Evolutionary conservation across 1,140 invertebrate genomes (phyloP).

Genomic region (Ceratosolen fusciceps): DNA sequence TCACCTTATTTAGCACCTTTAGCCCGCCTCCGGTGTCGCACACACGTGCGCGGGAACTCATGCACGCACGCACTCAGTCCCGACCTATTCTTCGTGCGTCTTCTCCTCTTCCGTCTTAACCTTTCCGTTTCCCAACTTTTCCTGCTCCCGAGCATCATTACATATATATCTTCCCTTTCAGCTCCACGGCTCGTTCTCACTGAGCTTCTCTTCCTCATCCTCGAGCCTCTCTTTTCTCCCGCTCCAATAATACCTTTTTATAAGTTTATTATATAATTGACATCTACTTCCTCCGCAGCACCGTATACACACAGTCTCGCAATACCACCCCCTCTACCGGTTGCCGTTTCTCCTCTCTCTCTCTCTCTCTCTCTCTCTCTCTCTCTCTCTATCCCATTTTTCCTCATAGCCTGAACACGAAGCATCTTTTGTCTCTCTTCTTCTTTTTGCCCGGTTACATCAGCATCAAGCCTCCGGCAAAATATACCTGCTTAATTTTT

Average conservation of each 20-base stretch:
- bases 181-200: neutral
- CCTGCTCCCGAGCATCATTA: neutral
- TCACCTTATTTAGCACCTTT: constrained; percentile 39
- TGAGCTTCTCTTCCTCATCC: neutral
- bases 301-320: neutral
- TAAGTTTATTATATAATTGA: constrained; percentile 45
- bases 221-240: neutral
- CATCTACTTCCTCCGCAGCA: neutral
- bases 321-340: neutral
- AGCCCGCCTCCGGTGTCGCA: no score
- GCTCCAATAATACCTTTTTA: constrained; percentile 23
- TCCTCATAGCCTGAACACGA: no score
- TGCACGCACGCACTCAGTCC: constrained; percentile 1
- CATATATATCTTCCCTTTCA: neutral
- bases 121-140: neutral
- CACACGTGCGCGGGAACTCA: neutral
- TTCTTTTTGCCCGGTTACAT: constrained; percentile 42
- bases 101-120: neutral
- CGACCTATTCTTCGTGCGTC: neutral
- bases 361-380: constrained; percentile 28
- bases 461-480: constrained; percentile 35
- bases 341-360: no score
- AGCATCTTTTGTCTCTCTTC: constrained; percentile 26
- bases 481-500: constrained; percentile 47
- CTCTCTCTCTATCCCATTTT: constrained; percentile 16